These are phyloP conservation scores for Furcifer pardalis DNA, from an alignment of 2,797 vertebrate genomes.

Conservation along the genomic window DNA sequence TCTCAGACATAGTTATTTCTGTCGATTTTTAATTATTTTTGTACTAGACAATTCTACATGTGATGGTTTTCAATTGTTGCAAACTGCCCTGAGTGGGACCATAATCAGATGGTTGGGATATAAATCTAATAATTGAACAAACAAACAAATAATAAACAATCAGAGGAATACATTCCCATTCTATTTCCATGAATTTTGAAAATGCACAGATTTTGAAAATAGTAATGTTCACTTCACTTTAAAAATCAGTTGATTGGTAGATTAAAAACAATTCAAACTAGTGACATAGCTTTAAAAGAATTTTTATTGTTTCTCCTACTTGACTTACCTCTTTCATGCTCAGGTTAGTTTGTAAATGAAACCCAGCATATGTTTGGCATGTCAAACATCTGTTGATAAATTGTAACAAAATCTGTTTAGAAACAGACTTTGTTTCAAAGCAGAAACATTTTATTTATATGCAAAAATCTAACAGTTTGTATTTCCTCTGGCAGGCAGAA, in stretches of 20 bases:
- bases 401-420: conserved; percentile 46
- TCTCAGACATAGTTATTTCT: too few relatives aligned
- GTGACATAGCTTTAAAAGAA: background rate
- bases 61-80: too few relatives aligned
- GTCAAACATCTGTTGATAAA: conserved; percentile 29
- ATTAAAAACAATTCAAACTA: background rate
- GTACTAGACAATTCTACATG: too few relatives aligned
- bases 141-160: too few relatives aligned
- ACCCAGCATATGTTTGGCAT: background rate
- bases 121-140: too few relatives aligned
- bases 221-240: background rate
- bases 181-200: background rate
- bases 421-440: conserved; percentile 55
- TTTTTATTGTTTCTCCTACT: background rate
- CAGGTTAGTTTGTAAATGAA: conserved; percentile 8
- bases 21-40: too few relatives aligned
- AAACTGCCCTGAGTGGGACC: too few relatives aligned
- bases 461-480: conserved; percentile 36
- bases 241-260: background rate
- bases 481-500: conserved; percentile 39
- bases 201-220: background rate
- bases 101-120: too few relatives aligned
- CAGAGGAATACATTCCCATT: background rate
- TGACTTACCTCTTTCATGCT: background rate
- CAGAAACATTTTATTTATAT: conserved; percentile 37